These are phyloP conservation scores for Drosophila aff. DNA, from an alignment of 1,140 invertebrate species.

Conservation along the genomic window DNA sequence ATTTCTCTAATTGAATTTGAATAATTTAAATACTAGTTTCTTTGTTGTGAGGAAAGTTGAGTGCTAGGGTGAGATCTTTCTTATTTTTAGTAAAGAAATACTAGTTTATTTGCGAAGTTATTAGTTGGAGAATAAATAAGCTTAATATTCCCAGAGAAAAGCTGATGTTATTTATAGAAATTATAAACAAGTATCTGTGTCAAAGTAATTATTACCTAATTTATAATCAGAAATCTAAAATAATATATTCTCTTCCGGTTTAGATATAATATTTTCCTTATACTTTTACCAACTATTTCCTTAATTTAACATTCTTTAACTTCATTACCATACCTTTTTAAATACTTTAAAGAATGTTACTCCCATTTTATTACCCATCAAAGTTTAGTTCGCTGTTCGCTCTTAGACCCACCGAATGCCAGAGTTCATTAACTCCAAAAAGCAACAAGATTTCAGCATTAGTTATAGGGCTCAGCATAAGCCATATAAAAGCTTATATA, in stretches of 20 bases:
- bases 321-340: neutral
- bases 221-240: too few species aligned
- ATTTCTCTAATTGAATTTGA: neutral
- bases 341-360: neutral
- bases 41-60: neutral
- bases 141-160: neutral
- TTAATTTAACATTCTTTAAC: neutral
- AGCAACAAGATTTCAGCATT: slow-evolving; percentile 48
- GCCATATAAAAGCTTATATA: neutral
- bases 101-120: neutral
- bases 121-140: neutral
- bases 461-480: neutral
- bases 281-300: neutral
- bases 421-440: slow-evolving; percentile 7
- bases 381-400: neutral
- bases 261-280: neutral
- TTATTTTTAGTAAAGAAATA: neutral
- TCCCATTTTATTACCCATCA: neutral
- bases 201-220: too few species aligned
- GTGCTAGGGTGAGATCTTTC: neutral
- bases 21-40: slow-evolving; percentile 11
- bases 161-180: neutral
- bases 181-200: too few species aligned
- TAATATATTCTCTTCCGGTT: too few species aligned
- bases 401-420: neutral